Conservation (phyloP, 2,797 vertebrate genomes). For the Hapalemur alaotrensis region DNA sequence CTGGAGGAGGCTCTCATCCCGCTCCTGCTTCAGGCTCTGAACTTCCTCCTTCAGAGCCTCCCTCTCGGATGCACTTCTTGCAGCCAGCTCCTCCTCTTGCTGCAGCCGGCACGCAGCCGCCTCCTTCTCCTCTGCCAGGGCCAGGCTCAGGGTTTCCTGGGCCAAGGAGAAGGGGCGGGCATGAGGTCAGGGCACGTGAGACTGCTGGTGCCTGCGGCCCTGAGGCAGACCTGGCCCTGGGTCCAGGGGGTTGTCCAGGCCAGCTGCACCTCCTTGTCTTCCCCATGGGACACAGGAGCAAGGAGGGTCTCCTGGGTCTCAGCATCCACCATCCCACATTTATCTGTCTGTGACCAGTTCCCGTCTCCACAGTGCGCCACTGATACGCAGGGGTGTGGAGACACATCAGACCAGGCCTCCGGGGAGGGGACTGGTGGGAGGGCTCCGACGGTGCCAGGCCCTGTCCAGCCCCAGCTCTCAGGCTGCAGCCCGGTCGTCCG, state of each 20-base stretch:
- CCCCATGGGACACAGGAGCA: neutral
- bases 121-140: constrained; percentile 84
- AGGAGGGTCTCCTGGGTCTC: neutral
- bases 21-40: constrained; percentile 84
- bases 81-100: constrained; percentile 82
- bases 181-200: neutral
- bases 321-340: rapidly evolving
- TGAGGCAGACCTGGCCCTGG: neutral
- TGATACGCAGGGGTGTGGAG: rapidly evolving
- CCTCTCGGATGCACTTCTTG: constrained; percentile 79
- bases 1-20: constrained; percentile 84
- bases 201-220: neutral
- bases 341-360: too few species aligned
- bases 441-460: rapidly evolving
- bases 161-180: neutral
- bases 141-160: constrained; percentile 85
- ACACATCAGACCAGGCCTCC: rapidly evolving
- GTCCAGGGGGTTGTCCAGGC: rapidly evolving
- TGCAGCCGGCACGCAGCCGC: constrained; percentile 81
- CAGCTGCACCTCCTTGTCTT: too few species aligned
- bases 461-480: rapidly evolving
- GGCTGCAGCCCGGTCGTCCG: neutral
- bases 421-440: rapidly evolving
- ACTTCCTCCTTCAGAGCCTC: constrained; percentile 87
- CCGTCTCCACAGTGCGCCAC: rapidly evolving